Evolutionary conservation across 2,113 vertebrate species (phyloP), one percentile per base, ranked within the genome.

Genomic region (Osmerus mordax): DNA sequence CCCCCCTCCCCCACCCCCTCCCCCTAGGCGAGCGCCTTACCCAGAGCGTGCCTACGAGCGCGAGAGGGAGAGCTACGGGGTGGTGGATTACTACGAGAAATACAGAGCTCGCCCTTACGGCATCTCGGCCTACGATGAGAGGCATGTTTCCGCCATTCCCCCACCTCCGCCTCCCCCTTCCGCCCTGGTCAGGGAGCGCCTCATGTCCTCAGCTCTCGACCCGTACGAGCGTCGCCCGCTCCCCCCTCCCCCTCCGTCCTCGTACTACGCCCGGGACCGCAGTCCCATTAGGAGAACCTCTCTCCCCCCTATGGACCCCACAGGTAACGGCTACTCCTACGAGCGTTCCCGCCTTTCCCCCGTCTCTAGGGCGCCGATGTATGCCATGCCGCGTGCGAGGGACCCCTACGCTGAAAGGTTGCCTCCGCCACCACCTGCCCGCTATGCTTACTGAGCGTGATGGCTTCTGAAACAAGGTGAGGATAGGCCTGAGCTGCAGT

Each of bases 51-150:
- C 94, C 71, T 95, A 93, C 36, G 94, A 96, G 19, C 91, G 91
- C 23, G 94, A 96, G 58, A 91, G 93, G 4, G 95, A 95, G 0
- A 87, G 93, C 83, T 92, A 89, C 19, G 90, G 92, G 68, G 94
- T 97, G 54, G 94, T 98, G 81, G 97, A 99, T 92, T 97, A 96
- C 91, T 98, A 98, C 80, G 96, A 99, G 91, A 96, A 96, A 75
- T 99, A 96, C 88, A 90, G 96, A 51, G 95, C 96, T 77, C 94
- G 95, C 67, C 95, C 96, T 55, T 95, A 95, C 3, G 88, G 91
- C 75, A 89, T 94, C 2, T 41, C 86, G 67, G 79, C 88, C 3
- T 92, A 88, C 52, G 95, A 96, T 18, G 90, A 90, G 54, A 87
- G 90, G 7, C 89, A 90, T 52, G 51, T 87, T 2, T 81, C 84